A percentile compares a stretch with the other conserved stretches of the same genome.
Evolutionary conservation across 2,888 invertebrate genomes (phyloP).

Genomic region (Folsomia manolachei): DNA sequence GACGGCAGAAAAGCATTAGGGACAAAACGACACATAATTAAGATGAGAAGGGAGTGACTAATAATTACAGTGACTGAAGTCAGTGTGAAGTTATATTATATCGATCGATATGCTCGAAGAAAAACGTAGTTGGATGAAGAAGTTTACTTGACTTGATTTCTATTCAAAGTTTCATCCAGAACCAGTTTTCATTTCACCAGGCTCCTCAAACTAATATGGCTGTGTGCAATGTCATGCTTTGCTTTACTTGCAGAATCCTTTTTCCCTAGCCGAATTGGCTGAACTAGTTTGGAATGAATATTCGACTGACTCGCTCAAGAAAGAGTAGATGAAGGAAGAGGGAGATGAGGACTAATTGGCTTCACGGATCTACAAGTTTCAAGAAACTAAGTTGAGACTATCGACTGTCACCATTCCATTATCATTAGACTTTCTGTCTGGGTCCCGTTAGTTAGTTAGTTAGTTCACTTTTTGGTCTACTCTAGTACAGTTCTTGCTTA

Average conservation of each 20-base stretch:
- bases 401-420: conserved; percentile 1
- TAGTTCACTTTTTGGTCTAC: neutral
- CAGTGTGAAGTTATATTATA: too few relatives aligned
- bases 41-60: conserved; percentile 29
- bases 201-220: neutral
- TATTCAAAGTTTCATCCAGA: neutral
- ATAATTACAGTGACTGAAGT: conserved; percentile 33
- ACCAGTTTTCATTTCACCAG: neutral
- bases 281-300: neutral
- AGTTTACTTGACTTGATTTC: neutral
- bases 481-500: neutral
- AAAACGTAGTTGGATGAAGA: too few relatives aligned
- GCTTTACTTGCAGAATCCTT: neutral
- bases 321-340: neutral
- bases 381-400: neutral
- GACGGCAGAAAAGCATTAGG: too few relatives aligned
- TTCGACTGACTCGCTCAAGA: neutral
- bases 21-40: conserved; percentile 23
- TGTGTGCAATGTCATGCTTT: too few relatives aligned
- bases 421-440: conserved; percentile 1
- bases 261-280: too few relatives aligned
- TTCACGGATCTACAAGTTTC: conserved; percentile 19
- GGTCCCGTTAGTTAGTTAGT: neutral
- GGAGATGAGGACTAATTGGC: conserved; percentile 16
- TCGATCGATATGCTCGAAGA: conserved; percentile 28